Evolutionary conservation across 2,113 vertebrate species (phyloP), one percentile per base, ranked within the genome.

Genomic region (Gymnorhina tibicen): DNA sequence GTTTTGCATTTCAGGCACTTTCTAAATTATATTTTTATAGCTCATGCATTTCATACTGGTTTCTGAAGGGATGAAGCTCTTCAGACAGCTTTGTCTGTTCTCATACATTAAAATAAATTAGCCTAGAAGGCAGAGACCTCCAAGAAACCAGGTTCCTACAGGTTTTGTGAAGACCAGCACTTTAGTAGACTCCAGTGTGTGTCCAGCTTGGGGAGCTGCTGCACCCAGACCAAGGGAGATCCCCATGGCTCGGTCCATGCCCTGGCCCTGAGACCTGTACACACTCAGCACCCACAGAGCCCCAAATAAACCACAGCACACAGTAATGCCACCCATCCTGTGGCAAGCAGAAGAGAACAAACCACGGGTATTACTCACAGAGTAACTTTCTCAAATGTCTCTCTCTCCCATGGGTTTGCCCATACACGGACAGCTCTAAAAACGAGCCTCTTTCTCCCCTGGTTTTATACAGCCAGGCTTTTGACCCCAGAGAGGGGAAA

Each of bases 321-420:
- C 1, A 1, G 13, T 41, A 74, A 62, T 1, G 0, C 10, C 32
- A 37, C n/a, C 15, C 55, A 58, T 39, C 33, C 50, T 4, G 0
- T 23, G 39, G 68, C 0, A 1, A 85, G 23, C 55, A 89, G 55
- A 89, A 73, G 41, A 53, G 11, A 89, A 28, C 16, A 84, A 96
- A 66, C 50, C 32, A 78, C n/a, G 27, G 21, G 27, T 26, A 26
- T n/a, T 44, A 41, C 24, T 78, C 63, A 37, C 30, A 41, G 33
- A 73, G 59, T 13, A 28, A 56, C 44, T 83, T 87, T 33, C 35
- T 35, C 39, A 63, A 1, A 1, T 24, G 19, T 21, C 26, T 47
- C 22, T 77, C 42, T 47, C 39, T 73, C 12, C 9, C 16, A 4
- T 20, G n/a, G 49, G 7, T 52, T 85, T 85, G 23, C 35, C 56